Base-by-base conservation (phyloP, 2,888 invertebrate genomes). In the Drosophila gaucha region DNA sequence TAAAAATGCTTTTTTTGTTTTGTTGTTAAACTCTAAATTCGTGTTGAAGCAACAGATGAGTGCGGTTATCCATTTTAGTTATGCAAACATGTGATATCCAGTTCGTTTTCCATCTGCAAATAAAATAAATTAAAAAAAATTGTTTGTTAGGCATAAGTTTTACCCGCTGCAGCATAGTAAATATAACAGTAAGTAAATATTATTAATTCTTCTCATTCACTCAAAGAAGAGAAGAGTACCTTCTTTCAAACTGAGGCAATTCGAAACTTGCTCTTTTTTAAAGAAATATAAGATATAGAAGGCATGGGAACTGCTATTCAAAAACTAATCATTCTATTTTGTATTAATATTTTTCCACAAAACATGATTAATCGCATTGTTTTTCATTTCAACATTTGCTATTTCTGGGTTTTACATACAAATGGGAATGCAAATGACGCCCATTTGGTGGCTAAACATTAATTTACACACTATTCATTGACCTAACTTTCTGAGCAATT, bases 391-490 rank as follows among this genome's bases (percentile, higher is more conserved):
- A 22, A n/a, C n/a, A 39, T 8, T 54, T 49, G 2, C 20, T 38
- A 14, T 38, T 31, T 6, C 10, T 31, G 2, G 55, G 28, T 14
- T 56, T 14, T 8, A 9, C 4, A n/a, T 2, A 24, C 18, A 14
- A 47, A 30, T 16, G 18, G 3, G n/a, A 33, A 46, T 71, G 31
- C 22, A 20, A 66, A 36, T 58, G 22, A 39, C n/a, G 8, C 1
- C 28, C 5, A 4, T 8, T 24, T n/a, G 9, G 6, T 14, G 6
- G 10, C 31, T 41, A 2, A 39, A 22, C 54, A 36, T 26, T 43
- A 30, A 64, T 59, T 74, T 59, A 26, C 69, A 69, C 52, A 43
- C 36, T 50, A 33, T 71, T 35, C 10, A 46, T n/a, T 63, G 35
- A 47, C 5, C 31, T n/a, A 16, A 57, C 28, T 74, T 54, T 62